phyloP scores from a whole-genome alignment of 2,113 vertebrate species.

The Gambusia affinis region DNA sequence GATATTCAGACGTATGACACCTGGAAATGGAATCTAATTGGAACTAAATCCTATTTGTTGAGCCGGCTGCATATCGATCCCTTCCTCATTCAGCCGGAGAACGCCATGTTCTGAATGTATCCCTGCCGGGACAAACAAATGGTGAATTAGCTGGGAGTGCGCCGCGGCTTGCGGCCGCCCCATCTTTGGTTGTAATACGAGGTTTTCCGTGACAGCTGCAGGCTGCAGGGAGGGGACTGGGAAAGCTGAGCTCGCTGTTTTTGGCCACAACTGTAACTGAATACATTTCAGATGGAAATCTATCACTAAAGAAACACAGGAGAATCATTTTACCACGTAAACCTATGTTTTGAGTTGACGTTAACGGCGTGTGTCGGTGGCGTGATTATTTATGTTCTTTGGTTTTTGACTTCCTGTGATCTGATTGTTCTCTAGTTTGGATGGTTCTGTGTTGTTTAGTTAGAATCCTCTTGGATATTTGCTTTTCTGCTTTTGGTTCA shows the following conservation, averaged over 20 bases:
- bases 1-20: constrained; percentile 64
- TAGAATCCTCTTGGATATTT: too few relatives aligned
- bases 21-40: constrained; percentile 63
- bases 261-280: constrained; percentile 37
- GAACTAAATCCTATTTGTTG: constrained; percentile 52
- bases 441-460: too few relatives aligned
- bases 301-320: constrained; percentile 4
- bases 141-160: constrained; percentile 51
- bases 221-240: constrained; percentile 18
- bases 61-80: constrained; percentile 54
- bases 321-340: not conserved
- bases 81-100: constrained; percentile 37
- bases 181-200: constrained; percentile 24
- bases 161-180: constrained; percentile 39
- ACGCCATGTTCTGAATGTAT: constrained; percentile 53
- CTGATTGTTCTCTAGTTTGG: too few relatives aligned
- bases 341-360: not conserved
- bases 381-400: not conserved
- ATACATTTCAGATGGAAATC: constrained; percentile 35
- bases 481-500: not conserved
- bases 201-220: constrained; percentile 59
- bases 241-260: constrained; percentile 44
- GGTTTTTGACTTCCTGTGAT: not conserved
- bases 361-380: not conserved
- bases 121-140: constrained; percentile 64